Percentiles rank a stretch among this genome's conserved stretches.
phyloP scores from a whole-genome alignment of 2,797 vertebrate species.

The Ceyx erithaca region DNA sequence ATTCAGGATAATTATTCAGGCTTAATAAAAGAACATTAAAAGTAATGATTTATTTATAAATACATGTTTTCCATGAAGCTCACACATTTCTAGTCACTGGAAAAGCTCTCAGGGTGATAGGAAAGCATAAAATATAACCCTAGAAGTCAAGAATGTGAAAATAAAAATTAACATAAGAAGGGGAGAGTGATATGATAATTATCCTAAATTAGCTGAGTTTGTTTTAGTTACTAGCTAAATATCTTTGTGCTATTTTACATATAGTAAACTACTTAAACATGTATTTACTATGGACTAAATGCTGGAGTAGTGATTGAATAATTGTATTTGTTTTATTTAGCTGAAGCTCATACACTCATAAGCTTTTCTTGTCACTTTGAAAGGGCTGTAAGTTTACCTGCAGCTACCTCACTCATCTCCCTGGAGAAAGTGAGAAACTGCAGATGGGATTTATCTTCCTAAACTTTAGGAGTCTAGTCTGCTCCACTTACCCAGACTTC shows the following conservation, averaged over 20 bases:
- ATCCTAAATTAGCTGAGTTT: not conserved
- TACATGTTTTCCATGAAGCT: not conserved
- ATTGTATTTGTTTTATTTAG: not conserved
- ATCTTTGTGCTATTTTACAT: not conserved
- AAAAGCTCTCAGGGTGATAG: not conserved
- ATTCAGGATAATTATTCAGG: not conserved
- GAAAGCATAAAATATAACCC: not conserved
- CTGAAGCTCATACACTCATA: not conserved
- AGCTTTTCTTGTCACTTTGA: not conserved
- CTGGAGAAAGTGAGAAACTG: constrained; percentile 6
- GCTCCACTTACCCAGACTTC: not conserved
- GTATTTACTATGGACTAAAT: not conserved
- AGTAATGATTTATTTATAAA: constrained; percentile 1
- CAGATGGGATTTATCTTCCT: constrained; percentile 2
- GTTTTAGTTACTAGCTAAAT: not conserved
- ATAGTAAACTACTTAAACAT: not conserved
- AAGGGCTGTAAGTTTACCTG: not conserved
- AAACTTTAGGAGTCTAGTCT: not conserved
- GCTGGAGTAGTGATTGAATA: not conserved
- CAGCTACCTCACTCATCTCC: not conserved
- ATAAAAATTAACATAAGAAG: not conserved
- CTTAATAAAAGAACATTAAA: not conserved
- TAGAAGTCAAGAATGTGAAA: not conserved
- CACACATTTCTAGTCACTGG: not conserved
- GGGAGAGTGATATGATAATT: not conserved